A percentile compares a stretch with the other conserved stretches of the same genome.
Conservation (phyloP, 2,888 invertebrate species). For the Spilarctia lutea region DNA sequence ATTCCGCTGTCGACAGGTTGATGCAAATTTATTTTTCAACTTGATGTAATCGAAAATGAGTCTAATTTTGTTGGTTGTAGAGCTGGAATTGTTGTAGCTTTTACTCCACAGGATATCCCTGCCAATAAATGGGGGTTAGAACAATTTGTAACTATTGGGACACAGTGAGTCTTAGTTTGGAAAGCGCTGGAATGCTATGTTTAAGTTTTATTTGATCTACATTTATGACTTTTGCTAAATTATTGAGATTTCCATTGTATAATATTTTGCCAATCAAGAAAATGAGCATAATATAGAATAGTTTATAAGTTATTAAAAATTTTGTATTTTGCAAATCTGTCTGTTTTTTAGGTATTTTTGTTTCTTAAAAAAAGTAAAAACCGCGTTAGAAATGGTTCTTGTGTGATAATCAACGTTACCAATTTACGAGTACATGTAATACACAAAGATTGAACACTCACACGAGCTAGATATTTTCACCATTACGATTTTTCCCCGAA, state of each 20-base stretch:
- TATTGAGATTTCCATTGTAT: not conserved
- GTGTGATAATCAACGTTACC: no score
- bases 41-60: conserved; percentile 18
- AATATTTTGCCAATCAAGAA: not conserved
- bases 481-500: no score
- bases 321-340: no score
- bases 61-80: conserved; percentile 13
- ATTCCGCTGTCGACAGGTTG: conserved; percentile 41
- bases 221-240: not conserved
- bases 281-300: not conserved
- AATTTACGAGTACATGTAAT: no score
- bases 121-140: conserved; percentile 69
- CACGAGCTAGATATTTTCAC: no score
- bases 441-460: no score
- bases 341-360: no score
- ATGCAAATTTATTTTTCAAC: conserved; percentile 47
- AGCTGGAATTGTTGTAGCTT: conserved; percentile 30
- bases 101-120: conserved; percentile 49
- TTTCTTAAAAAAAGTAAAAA: no score
- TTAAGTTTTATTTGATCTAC: not conserved
- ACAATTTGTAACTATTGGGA: conserved; percentile 67
- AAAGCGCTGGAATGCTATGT: conserved; percentile 28
- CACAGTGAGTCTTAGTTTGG: conserved; percentile 56
- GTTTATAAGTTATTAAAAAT: not conserved
- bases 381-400: no score